Percentiles rank a stretch among this genome's conserved stretches.
These are phyloP conservation scores for Noturus placidus DNA, from an alignment of 2,113 vertebrate genomes.

Conservation along the genomic window DNA sequence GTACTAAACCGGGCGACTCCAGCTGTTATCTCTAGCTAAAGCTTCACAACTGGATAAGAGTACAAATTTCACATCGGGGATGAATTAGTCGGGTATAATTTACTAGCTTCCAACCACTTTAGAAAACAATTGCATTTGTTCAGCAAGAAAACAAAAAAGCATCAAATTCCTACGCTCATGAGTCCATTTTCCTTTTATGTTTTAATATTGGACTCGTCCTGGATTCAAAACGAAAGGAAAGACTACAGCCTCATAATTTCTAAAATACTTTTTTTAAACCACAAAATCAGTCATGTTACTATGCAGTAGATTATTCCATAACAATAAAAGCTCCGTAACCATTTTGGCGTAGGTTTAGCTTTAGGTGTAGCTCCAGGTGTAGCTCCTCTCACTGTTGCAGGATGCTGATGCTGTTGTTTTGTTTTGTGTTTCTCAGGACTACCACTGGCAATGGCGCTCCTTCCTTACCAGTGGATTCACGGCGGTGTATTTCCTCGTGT, in stretches of 20 bases:
- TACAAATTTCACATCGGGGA: neutral
- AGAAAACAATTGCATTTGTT: neutral
- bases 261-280: neutral
- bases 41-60: neutral
- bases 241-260: neutral
- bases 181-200: neutral
- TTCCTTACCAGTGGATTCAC: slow-evolving; percentile 97
- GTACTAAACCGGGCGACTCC: neutral
- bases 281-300: neutral
- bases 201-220: neutral
- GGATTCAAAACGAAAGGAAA: neutral
- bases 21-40: neutral
- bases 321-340: neutral
- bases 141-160: neutral
- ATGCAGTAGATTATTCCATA: no score
- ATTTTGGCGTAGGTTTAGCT: neutral
- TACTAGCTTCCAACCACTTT: neutral
- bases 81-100: neutral
- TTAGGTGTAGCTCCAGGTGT: neutral
- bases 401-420: neutral
- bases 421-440: slow-evolving; percentile 73
- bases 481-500: slow-evolving; percentile 89
- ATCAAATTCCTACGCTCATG: neutral
- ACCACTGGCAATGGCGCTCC: slow-evolving; percentile 95
- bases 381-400: neutral